Evolutionary conservation across 2,888 invertebrate genomes (phyloP).

Genomic region (Pandemis cinnamomeana): DNA sequence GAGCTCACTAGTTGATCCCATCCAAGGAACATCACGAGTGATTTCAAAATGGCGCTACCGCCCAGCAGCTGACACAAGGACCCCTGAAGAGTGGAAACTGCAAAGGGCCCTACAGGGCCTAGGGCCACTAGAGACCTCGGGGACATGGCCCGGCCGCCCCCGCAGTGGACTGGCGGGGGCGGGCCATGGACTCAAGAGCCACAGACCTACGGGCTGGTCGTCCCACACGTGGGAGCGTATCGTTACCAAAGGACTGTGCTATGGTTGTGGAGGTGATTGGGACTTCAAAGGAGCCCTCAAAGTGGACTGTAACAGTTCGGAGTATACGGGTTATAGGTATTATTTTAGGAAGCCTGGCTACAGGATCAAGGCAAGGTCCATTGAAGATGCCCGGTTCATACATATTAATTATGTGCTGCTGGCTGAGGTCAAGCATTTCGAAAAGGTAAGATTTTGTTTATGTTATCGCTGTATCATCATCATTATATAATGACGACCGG

Average conservation of each 20-base stretch:
- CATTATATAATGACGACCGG: no score
- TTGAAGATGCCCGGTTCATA: conserved; percentile 87
- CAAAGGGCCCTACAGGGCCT: conserved; percentile 65
- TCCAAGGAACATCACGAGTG: conserved; percentile 72
- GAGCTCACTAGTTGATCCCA: conserved; percentile 58
- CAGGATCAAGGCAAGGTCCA: conserved; percentile 72
- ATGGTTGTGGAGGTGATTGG: conserved; percentile 79
- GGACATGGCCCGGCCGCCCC: conserved; percentile 82
- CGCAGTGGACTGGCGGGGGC: conserved; percentile 65
- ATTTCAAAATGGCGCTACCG: conserved; percentile 82
- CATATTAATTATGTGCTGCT: conserved; percentile 86
- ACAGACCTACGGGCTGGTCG: conserved; percentile 35
- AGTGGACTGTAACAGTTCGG: conserved; percentile 77
- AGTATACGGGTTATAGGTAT: conserved; percentile 81
- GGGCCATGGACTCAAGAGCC: conserved; percentile 54
- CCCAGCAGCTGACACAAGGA: conserved; percentile 73
- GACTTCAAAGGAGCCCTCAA: conserved; percentile 73
- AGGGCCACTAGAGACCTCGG: conserved; percentile 58
- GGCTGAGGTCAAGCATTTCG: conserved; percentile 86
- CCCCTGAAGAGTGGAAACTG: conserved; percentile 79
- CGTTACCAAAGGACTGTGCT: conserved; percentile 73
- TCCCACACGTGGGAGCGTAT: conserved; percentile 65
- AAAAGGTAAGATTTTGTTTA: conserved; percentile 83
- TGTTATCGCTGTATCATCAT: background rate
- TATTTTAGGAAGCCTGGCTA: conserved; percentile 72